Conservation (phyloP, 2,888 invertebrate species). For the Apamea crenata region DNA sequence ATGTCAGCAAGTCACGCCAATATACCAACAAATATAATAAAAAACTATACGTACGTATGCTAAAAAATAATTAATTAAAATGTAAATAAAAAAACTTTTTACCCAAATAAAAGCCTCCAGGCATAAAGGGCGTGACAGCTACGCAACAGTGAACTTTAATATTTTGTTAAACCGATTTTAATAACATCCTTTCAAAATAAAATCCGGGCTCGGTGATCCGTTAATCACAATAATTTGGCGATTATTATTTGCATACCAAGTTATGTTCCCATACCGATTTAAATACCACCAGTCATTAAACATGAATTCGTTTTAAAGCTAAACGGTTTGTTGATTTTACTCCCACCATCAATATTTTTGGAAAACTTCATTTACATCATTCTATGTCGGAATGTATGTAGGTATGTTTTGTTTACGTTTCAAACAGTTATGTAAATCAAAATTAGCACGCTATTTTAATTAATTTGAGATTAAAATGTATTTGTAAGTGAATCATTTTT, state of each 20-base stretch:
- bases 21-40: too few relatives aligned
- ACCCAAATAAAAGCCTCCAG: too few relatives aligned
- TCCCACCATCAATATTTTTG: background rate
- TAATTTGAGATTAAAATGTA: background rate
- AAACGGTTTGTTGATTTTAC: slow-evolving; percentile 1
- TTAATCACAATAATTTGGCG: slow-evolving; percentile 5
- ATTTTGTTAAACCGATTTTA: background rate
- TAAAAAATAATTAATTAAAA: too few relatives aligned
- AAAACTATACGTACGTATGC: too few relatives aligned
- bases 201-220: background rate
- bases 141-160: too few relatives aligned
- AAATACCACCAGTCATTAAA: background rate
- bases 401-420: background rate
- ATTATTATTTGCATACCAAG: slow-evolving; percentile 19
- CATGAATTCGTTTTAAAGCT: background rate
- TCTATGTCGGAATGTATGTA: background rate
- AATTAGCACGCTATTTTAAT: slow-evolving; percentile 7
- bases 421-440: background rate
- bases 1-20: too few relatives aligned
- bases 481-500: background rate
- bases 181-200: slow-evolving; percentile 2
- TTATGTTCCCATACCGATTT: background rate
- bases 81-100: too few relatives aligned
- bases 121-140: too few relatives aligned
- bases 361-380: background rate